A percentile compares a stretch with the other conserved stretches of the same genome.
phyloP scores from a whole-genome alignment of 2,797 vertebrate genomes.

The Pterois miles region DNA sequence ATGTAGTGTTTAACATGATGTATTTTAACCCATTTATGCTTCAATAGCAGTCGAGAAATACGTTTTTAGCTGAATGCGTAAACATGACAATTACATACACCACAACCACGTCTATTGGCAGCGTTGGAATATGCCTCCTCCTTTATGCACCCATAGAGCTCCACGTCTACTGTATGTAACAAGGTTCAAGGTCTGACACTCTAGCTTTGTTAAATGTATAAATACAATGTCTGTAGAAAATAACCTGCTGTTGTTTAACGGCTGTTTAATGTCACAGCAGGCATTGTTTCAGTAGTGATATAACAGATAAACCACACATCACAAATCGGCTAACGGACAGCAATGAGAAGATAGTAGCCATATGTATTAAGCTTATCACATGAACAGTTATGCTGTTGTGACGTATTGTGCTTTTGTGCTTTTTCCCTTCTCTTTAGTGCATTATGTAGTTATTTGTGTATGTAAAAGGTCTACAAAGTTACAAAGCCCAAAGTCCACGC shows the following conservation, averaged over 20 bases:
- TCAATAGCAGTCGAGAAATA: conserved; percentile 7
- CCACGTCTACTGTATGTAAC: neutral
- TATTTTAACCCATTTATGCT: neutral
- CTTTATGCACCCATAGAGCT: neutral
- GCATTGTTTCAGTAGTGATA: neutral
- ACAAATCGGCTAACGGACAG: neutral
- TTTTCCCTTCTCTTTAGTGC: neutral
- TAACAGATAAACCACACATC: neutral
- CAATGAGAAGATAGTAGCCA: neutral
- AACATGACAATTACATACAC: neutral
- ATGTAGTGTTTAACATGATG: neutral
- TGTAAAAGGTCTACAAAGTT: neutral
- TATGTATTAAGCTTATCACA: neutral
- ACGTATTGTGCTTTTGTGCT: neutral
- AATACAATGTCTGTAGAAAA: neutral
- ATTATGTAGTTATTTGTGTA: neutral
- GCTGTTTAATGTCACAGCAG: neutral
- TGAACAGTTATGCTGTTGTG: too few species aligned
- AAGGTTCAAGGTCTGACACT: conserved; percentile 25
- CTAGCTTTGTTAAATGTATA: conserved; percentile 7
- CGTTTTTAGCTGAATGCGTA: neutral
- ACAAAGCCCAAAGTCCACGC: neutral
- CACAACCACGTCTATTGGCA: neutral
- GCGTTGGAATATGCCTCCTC: neutral
- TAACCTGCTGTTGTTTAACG: too few species aligned